Base-by-base conservation (phyloP, 2,113 vertebrate genomes). In the Bothrops jararaca region DNA sequence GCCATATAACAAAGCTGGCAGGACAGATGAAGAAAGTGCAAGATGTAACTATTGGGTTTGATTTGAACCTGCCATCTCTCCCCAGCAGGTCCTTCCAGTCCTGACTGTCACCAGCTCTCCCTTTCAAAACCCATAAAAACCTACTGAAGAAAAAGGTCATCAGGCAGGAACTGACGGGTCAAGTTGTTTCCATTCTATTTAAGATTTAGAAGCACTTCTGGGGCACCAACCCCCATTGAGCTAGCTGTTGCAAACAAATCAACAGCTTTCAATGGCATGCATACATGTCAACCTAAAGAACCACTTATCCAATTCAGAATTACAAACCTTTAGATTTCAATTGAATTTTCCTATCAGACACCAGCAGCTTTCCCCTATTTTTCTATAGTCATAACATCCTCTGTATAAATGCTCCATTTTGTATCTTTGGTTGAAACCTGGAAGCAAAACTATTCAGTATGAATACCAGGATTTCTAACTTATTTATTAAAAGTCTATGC, bases 41-140 rank as follows among this genome's bases (percentile, higher is more conserved):
- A 97, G 96, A 91, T 95, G 97, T 93, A 97, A 97, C 96, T 96
- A 97, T 96, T 96, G 96, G 96, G 95, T 97, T 96, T 97, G 97
- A 97, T 97, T 80, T 96, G 96, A 97, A 97, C 97, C 98, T 97
- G 98, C 98, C 98, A 90, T 96, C 95, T 95, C 92, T 91, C 95
- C 95, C 88, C 93, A 64, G 97, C 97, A 95, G 96, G 96, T 93
- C 96, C 95, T 97, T 95, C 95, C 53, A 95, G 93, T 96, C 94
- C 94, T 96, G 97, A 97, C 96, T 95, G 96, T 95, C 97, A 98
- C 98, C 98, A 97, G 98, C 96, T 97, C 97, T 97, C 96, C 97
- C 98, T 96, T 98, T 98, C 98, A 98, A 95, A 97, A 98, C 95
- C 96, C 96, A 98, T 98, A 97, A 98, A 57, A 52, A 94, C 96